Conservation (phyloP, 2,113 vertebrate genomes). For the Gopherus evgoodei region DNA sequence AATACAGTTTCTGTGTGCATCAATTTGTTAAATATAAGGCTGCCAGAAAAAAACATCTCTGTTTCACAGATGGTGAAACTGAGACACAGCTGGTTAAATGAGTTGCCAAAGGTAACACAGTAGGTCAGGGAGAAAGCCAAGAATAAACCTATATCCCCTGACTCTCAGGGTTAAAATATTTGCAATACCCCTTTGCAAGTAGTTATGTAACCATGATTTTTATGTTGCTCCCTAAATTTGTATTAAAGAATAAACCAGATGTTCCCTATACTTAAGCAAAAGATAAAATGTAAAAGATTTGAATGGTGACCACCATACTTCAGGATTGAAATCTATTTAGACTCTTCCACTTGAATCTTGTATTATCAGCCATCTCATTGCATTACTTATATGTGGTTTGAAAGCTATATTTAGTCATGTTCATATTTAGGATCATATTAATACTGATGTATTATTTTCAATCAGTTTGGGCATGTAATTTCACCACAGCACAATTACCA, state of each 20-base stretch:
- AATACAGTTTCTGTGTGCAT: not conserved
- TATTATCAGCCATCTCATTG: not conserved
- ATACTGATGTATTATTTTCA: not conserved
- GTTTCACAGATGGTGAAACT: not conserved
- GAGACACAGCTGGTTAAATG: not conserved
- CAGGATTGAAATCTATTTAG: not conserved
- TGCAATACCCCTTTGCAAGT: not conserved
- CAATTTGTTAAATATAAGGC: not conserved
- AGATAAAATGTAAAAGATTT: not conserved
- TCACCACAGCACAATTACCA: not conserved
- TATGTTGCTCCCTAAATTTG: not conserved
- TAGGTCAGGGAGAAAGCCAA: not conserved
- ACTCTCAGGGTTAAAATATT: not conserved
- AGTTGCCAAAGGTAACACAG: not conserved
- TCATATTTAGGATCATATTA: not conserved
- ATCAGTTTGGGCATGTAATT: not conserved
- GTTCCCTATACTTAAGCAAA: not conserved
- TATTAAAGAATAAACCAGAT: not conserved
- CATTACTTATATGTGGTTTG: not conserved
- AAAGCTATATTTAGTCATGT: not conserved
- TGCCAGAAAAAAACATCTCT: not conserved
- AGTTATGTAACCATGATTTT: not conserved
- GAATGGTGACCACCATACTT: not conserved
- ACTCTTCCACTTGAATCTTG: accelerated
- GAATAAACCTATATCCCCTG: not conserved